A percentile compares a stretch with the other conserved stretches of the same genome.
Conservation (phyloP, 2,888 invertebrate genomes). For the Eristalis intricaria region DNA sequence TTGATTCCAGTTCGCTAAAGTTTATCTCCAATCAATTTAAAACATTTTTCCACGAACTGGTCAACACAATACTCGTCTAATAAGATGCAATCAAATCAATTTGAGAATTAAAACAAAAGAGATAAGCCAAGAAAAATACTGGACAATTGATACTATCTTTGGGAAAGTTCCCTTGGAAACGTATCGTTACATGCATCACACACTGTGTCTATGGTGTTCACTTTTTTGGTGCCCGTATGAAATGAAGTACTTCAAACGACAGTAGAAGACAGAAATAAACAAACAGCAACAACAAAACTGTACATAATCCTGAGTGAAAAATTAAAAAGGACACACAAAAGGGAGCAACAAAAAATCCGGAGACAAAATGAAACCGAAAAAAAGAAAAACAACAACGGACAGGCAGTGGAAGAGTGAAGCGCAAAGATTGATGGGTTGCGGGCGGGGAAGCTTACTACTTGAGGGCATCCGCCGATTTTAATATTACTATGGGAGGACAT, state of each 20-base stretch:
- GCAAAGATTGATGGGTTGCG: slow-evolving; percentile 53
- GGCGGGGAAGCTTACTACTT: slow-evolving; percentile 49
- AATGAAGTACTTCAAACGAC: slow-evolving; percentile 20
- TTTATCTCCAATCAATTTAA: no score
- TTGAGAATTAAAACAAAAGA: no score
- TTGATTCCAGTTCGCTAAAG: no score
- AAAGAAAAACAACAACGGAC: not conserved
- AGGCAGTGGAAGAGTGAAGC: slow-evolving; percentile 25
- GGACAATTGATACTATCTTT: no score
- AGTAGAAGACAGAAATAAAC: not conserved
- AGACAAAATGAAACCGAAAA: slow-evolving; percentile 6
- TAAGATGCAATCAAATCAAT: no score
- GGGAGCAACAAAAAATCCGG: slow-evolving; percentile 1
- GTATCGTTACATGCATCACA: not conserved
- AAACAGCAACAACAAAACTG: not conserved
- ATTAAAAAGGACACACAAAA: slow-evolving; percentile 46
- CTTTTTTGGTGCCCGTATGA: slow-evolving; percentile 2
- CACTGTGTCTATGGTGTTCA: slow-evolving; percentile 7
- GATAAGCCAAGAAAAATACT: no score
- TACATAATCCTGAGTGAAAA: slow-evolving; percentile 45
- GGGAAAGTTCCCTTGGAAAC: not conserved
- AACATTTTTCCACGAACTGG: no score
- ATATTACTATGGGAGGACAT: slow-evolving; percentile 52
- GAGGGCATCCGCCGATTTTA: slow-evolving; percentile 62
- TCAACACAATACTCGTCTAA: no score